Evolutionary conservation across 2,113 vertebrate genomes (phyloP).

Genomic region (Echinops telfairi): DNA sequence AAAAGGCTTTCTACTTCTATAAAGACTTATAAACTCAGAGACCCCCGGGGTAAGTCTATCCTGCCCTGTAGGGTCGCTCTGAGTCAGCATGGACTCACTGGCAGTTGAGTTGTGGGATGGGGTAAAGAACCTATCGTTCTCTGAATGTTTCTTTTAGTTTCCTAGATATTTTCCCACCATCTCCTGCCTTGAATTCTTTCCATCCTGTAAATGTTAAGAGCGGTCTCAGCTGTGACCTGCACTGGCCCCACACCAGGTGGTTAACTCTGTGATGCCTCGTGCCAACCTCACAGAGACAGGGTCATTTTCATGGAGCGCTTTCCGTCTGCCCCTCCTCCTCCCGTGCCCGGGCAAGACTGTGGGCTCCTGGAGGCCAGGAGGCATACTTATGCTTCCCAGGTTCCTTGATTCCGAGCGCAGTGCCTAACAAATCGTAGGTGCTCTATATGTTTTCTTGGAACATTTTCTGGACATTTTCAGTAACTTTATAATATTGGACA

Average conservation of each 20-base stretch:
- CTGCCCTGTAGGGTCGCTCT: too few species aligned
- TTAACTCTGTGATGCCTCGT: neutral
- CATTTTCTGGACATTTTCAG: conserved; percentile 36
- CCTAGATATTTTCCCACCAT: neutral
- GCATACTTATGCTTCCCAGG: neutral
- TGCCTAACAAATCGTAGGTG: neutral
- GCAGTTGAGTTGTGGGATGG: too few species aligned
- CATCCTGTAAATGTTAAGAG: conserved; percentile 28
- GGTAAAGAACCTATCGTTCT: neutral
- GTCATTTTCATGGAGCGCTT: neutral
- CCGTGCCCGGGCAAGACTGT: neutral
- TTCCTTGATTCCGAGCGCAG: neutral
- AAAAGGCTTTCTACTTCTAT: too few species aligned
- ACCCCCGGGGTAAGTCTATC: too few species aligned
- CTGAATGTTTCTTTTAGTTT: neutral
- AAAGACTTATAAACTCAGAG: too few species aligned
- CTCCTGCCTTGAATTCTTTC: neutral
- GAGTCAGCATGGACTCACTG: too few species aligned
- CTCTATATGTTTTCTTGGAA: neutral
- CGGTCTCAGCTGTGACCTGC: neutral
- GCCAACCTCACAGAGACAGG: neutral
- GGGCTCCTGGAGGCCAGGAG: neutral
- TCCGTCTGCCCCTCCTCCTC: neutral
- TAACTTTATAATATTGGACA: neutral
- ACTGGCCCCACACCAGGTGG: neutral